These are phyloP conservation scores for Spodoptera littoralis DNA, from an alignment of 2,888 invertebrate species.

Conservation along the genomic window DNA sequence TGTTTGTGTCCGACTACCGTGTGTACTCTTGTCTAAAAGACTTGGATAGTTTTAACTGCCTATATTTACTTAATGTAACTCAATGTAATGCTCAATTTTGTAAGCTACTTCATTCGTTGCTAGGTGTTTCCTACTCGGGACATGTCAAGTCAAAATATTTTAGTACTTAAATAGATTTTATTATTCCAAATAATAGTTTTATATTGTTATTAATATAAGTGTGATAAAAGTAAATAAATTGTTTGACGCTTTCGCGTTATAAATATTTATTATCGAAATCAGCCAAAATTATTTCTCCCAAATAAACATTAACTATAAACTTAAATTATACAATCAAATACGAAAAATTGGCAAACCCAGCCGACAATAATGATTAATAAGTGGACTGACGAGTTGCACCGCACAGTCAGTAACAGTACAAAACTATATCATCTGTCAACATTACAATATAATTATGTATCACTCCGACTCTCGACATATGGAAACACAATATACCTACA, in stretches of 20 bases:
- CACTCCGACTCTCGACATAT: constrained; percentile 33
- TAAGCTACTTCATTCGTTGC: constrained; percentile 26
- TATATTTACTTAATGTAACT: constrained; percentile 20
- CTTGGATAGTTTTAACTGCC: constrained; percentile 14
- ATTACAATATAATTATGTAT: too few species aligned
- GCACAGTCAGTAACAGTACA: constrained; percentile 10
- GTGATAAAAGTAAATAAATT: constrained; percentile 62
- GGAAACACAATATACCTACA: constrained; percentile 53
- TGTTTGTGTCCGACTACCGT: constrained; percentile 19
- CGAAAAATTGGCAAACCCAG: constrained; percentile 65
- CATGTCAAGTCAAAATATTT: constrained; percentile 53
- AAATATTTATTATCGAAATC: constrained; percentile 86
- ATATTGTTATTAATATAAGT: constrained; percentile 47
- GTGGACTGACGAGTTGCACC: constrained; percentile 32
- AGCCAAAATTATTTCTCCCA: constrained; percentile 85
- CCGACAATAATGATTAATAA: constrained; percentile 52
- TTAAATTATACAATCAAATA: constrained; percentile 77
- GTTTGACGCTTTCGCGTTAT: constrained; percentile 77
- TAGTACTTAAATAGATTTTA: constrained; percentile 60
- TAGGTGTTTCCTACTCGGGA: constrained; percentile 32
- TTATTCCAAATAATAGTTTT: constrained; percentile 59
- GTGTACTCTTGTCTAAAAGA: constrained; percentile 20
- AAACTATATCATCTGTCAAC: constrained; percentile 9
- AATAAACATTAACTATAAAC: constrained; percentile 84
- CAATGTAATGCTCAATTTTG: constrained; percentile 59